Percentiles rank a stretch among this genome's conserved stretches.
Conservation (phyloP, 2,888 invertebrate genomes). For the Agonopterix arenella region DNA sequence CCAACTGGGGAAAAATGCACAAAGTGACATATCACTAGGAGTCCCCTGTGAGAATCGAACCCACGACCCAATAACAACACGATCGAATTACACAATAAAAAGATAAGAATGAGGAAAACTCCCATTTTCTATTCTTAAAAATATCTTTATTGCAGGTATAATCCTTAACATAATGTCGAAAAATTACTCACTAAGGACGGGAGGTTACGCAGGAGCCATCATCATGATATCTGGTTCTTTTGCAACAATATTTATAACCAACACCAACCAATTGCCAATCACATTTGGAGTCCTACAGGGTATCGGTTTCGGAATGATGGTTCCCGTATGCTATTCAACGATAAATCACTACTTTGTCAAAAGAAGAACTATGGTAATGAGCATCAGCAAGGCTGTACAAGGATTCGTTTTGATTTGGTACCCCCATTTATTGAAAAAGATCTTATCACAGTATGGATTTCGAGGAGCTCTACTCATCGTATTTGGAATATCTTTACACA, state of each 20-base stretch:
- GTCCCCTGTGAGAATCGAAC: too few relatives aligned
- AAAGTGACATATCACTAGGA: too few relatives aligned
- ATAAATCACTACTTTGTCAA: conserved; percentile 79
- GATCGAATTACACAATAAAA: too few relatives aligned
- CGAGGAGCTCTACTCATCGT: conserved; percentile 78
- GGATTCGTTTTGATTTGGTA: conserved; percentile 76
- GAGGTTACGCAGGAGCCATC: conserved; percentile 75
- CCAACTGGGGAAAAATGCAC: too few relatives aligned
- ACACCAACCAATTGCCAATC: conserved; percentile 72
- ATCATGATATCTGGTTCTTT: conserved; percentile 72
- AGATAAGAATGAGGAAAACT: too few relatives aligned
- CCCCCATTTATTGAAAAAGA: conserved; percentile 71
- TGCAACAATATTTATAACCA: conserved; percentile 69
- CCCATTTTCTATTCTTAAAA: too few relatives aligned
- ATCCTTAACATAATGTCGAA: conserved; percentile 75
- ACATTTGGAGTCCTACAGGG: conserved; percentile 77
- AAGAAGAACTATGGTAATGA: conserved; percentile 79
- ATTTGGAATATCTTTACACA: conserved; percentile 77
- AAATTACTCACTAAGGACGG: conserved; percentile 67
- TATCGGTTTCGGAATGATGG: conserved; percentile 79
- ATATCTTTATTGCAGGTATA: conserved; percentile 64
- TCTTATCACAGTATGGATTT: conserved; percentile 76
- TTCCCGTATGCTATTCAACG: conserved; percentile 79
- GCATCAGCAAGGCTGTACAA: conserved; percentile 77
- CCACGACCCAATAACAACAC: too few relatives aligned